Conservation (phyloP, 2,797 vertebrate species). For the Cyclopterus lumpus region DNA sequence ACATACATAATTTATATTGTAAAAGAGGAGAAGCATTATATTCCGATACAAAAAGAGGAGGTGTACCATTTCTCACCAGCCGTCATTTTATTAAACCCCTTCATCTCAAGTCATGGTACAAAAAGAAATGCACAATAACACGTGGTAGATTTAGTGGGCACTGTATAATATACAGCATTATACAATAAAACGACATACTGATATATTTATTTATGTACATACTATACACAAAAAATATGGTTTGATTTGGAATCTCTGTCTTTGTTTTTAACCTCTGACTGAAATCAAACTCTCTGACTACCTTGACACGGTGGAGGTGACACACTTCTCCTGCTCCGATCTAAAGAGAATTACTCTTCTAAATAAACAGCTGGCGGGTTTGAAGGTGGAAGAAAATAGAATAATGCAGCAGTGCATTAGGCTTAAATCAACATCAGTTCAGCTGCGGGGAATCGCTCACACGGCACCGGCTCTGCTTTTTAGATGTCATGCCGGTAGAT, state of each 20-base stretch:
- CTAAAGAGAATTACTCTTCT: slow-evolving; percentile 49
- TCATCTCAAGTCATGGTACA: slow-evolving; percentile 57
- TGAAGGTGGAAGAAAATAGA: slow-evolving; percentile 43
- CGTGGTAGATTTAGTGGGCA: slow-evolving; percentile 32
- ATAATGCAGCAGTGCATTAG: slow-evolving; percentile 58
- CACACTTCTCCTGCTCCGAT: slow-evolving; percentile 50
- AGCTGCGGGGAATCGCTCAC: slow-evolving; percentile 41
- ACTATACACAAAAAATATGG: slow-evolving; percentile 59
- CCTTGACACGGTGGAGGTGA: slow-evolving; percentile 47
- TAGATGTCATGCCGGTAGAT: slow-evolving; percentile 58
- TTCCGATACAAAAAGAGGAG: slow-evolving; percentile 51
- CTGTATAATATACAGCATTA: slow-evolving; percentile 54
- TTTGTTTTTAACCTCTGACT: slow-evolving; percentile 36
- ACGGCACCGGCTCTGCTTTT: slow-evolving; percentile 47
- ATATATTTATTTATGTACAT: slow-evolving; percentile 67
- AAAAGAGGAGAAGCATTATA: slow-evolving; percentile 36
- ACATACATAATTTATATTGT: slow-evolving; percentile 54
- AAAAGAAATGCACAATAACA: slow-evolving; percentile 61
- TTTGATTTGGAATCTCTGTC: slow-evolving; percentile 65
- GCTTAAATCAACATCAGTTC: slow-evolving; percentile 59
- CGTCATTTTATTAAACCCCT: slow-evolving; percentile 38
- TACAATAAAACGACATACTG: slow-evolving; percentile 58
- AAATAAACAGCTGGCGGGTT: slow-evolving; percentile 62
- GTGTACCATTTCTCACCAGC: slow-evolving; percentile 43
- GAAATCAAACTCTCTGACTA: slow-evolving; percentile 31